Base-by-base conservation (phyloP, 1,140 invertebrate species). In the Carcinoscorpius rotundicauda region DNA sequence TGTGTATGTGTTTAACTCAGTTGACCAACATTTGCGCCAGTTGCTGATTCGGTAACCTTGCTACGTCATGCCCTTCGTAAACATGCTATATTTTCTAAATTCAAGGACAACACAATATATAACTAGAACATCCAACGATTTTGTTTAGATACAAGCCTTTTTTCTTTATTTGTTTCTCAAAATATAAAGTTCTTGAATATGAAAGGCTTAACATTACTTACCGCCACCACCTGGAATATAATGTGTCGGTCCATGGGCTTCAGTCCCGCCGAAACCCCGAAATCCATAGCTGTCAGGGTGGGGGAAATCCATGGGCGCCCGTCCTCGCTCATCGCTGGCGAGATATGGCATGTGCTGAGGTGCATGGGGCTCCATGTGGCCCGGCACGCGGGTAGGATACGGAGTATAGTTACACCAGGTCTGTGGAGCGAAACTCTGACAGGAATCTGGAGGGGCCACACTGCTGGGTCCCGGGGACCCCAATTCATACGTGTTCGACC, bases 211-310 rank as follows among this genome's bases (percentile, higher is more conserved):
- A 29, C 29, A 29, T 29, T 51, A 65, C 60, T 63, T 63, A 65
- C 66, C 66, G 9, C 78, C 84, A 83, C 88, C 87, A 83, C 63
- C 66, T n/a, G 87, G 85, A 71, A 87, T 85, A 71, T 89, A 91
- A 3, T 87, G 86, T 66, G 86, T 86, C 67, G 87, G 85, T 11
- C 86, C 84, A 66, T 89, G 86, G 9, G 84, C 81, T 72, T 89
- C 87, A 1, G 86, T 83, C 4, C 62, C 60, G 11, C 78, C 81
- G 73, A 89, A 89, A 77, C 86, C 88, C 71, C 87, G 81, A n/a
- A 89, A 81, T 4, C 66, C 65, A 74, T 91, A 89, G 50, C 85
- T 81, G 70, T 88, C 86, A 5, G 66, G 55, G 73, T 88, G 86
- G 3, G 85, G 82, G 76, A 88, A 89, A 67, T 87, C 86, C 56